These are phyloP conservation scores for Melitaea cinxia DNA, from an alignment of 1,140 invertebrate genomes.

Conservation along the genomic window DNA sequence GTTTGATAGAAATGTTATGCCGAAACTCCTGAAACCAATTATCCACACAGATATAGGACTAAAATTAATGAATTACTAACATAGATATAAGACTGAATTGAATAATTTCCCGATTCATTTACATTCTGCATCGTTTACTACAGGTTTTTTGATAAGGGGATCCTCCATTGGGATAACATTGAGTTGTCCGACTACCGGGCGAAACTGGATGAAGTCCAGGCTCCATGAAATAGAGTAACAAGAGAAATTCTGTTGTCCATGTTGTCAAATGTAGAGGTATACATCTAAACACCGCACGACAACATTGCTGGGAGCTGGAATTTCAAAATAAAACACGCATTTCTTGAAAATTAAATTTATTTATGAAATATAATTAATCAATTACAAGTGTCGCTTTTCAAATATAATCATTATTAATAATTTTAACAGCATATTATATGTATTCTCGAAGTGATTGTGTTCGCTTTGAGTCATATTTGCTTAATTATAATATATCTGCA, in stretches of 20 bases:
- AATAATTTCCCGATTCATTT: not conserved
- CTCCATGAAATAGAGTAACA: slow-evolving; percentile 9
- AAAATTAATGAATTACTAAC: no score
- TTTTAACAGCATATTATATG: not conserved
- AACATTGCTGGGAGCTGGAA: not conserved
- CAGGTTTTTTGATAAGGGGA: slow-evolving; percentile 60
- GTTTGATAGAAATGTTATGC: no score
- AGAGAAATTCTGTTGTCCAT: not conserved
- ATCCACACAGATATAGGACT: no score
- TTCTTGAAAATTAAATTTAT: not conserved
- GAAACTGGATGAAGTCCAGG: slow-evolving; percentile 39
- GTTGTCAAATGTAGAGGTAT: not conserved
- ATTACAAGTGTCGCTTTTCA: not conserved
- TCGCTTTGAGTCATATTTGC: not conserved
- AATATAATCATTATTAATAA: not conserved
- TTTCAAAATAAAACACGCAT: not conserved
- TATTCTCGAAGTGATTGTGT: not conserved
- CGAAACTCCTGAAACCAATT: no score
- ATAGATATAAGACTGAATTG: not conserved
- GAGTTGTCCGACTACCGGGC: slow-evolving; percentile 50
- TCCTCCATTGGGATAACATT: slow-evolving; percentile 63
- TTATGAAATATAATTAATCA: not conserved
- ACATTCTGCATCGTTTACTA: slow-evolving; percentile 25
- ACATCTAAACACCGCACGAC: slow-evolving; percentile 2
- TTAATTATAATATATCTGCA: slow-evolving; percentile 2